These are phyloP conservation scores for Cepaea hortensis DNA, from an alignment of 2,888 invertebrate genomes.

Conservation along the genomic window DNA sequence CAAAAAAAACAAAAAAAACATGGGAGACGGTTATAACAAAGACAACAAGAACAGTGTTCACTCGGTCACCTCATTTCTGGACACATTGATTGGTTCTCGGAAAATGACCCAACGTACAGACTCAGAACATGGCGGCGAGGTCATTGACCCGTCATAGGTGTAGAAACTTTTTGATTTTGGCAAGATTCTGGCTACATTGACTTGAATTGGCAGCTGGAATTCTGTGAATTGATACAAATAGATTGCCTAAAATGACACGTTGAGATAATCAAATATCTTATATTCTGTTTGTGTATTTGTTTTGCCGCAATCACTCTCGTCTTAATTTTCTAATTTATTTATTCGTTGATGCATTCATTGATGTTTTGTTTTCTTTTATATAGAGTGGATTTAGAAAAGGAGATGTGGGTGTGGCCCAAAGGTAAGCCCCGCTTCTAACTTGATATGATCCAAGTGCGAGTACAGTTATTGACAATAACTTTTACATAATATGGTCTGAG, in stretches of 20 bases:
- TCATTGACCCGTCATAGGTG: background rate
- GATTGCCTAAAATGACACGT: background rate
- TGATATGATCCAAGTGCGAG: too few relatives aligned
- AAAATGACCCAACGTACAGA: background rate
- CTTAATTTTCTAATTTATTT: background rate
- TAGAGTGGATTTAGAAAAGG: too few relatives aligned
- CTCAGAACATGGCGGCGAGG: conserved; percentile 15
- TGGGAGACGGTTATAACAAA: too few relatives aligned
- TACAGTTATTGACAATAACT: too few relatives aligned
- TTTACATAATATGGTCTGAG: too few relatives aligned
- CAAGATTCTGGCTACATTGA: background rate
- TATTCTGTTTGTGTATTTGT: too few relatives aligned
- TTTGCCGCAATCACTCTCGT: too few relatives aligned
- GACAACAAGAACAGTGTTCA: background rate
- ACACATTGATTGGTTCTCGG: background rate
- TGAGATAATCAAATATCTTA: too few relatives aligned
- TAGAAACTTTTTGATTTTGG: background rate
- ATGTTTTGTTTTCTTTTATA: too few relatives aligned
- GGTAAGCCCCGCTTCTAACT: too few relatives aligned
- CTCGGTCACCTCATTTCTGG: background rate
- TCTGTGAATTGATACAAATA: background rate
- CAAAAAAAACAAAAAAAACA: too few relatives aligned
- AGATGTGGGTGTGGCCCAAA: too few relatives aligned
- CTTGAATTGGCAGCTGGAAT: background rate
- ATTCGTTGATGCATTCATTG: background rate